phyloP scores from a whole-genome alignment of 2,797 vertebrate species.

The Sebastes oblongus region DNA sequence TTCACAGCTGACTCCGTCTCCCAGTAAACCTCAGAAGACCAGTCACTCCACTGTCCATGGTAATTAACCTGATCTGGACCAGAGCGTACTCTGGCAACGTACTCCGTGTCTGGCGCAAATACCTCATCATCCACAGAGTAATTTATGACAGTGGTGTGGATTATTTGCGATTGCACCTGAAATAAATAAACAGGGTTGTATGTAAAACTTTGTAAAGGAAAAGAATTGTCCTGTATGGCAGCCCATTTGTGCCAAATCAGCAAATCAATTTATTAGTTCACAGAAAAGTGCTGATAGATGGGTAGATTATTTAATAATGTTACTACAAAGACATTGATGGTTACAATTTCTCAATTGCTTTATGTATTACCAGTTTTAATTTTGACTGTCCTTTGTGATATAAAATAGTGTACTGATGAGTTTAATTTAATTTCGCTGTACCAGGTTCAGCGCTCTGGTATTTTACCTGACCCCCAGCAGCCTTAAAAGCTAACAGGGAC shows the following conservation, averaged over 20 bases:
- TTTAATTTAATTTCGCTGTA: not conserved
- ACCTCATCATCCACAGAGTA: constrained; percentile 10
- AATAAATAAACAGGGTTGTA: not conserved
- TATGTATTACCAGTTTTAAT: not conserved
- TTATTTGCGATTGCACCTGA: not conserved
- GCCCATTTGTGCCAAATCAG: not conserved
- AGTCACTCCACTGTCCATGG: constrained; percentile 78
- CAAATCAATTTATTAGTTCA: not conserved
- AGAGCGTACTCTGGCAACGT: constrained; percentile 68
- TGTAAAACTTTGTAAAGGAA: not conserved
- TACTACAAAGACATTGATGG: not conserved
- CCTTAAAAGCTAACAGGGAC: not conserved
- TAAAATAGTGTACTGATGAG: not conserved
- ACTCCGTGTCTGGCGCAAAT: constrained; percentile 50
- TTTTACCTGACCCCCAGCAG: no score
- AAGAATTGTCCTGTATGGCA: not conserved
- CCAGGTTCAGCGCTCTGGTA: not conserved
- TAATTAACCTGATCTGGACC: constrained; percentile 6
- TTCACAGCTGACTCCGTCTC: constrained; percentile 2
- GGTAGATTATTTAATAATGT: not conserved
- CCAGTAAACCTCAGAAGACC: constrained; percentile 74
- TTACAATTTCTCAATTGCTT: not conserved
- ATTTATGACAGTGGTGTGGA: not conserved
- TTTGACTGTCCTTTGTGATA: not conserved
- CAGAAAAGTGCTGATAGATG: not conserved